phyloP scores from a whole-genome alignment of 2,888 invertebrate genomes.

The Nowickia ferox region DNA sequence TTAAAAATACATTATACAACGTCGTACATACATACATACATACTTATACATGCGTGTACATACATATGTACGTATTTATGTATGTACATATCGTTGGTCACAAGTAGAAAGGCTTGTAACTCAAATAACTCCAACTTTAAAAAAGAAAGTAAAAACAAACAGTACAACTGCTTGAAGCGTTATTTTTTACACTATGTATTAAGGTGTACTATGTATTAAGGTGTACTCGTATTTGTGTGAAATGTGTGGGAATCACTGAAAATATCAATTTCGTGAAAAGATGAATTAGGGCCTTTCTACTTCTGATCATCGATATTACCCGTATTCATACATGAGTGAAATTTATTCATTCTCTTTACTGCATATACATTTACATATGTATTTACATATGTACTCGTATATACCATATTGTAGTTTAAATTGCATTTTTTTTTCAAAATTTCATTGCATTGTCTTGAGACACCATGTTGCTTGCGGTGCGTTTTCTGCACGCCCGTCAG shows the following conservation, averaged over 20 bases:
- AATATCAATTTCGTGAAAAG: no score
- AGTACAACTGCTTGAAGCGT: no score
- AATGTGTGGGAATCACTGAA: no score
- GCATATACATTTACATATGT: neutral
- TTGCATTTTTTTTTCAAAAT: constrained; percentile 28
- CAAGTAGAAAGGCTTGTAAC: no score
- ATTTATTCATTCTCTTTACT: constrained; percentile 5
- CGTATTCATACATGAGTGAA: constrained; percentile 29
- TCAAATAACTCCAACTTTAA: no score
- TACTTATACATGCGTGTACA: neutral
- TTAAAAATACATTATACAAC: constrained; percentile 17
- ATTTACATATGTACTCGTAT: neutral
- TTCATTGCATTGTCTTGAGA: constrained; percentile 26
- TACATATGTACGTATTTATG: neutral
- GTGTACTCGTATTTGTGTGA: no score
- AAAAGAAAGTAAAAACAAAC: no score
- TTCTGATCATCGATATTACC: no score
- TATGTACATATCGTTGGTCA: no score
- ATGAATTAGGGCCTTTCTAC: no score
- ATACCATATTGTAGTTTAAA: constrained; percentile 26
- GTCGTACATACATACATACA: neutral
- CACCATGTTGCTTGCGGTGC: constrained; percentile 14
- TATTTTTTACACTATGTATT: no score
- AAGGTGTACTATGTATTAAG: no score
- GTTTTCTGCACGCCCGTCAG: constrained; percentile 30